Base-by-base conservation (phyloP, 2,113 vertebrate species). In the Chaenogobius annularis region DNA sequence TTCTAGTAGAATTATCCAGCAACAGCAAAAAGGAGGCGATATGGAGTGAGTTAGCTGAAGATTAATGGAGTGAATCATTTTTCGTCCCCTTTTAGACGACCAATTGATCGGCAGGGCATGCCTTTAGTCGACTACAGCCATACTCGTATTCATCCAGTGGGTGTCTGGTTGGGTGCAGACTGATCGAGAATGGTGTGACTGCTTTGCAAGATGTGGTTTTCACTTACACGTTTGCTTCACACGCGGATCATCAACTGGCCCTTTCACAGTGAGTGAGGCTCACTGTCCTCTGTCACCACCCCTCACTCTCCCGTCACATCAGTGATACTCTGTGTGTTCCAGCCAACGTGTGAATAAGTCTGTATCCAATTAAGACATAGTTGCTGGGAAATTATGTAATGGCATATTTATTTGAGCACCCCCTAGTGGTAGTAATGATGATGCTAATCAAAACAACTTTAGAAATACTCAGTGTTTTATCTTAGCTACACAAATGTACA, bases 151-250 rank as follows among this genome's bases (percentile, higher is more conserved):
- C 17, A 20, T 56, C 54, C 8, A 77, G 70, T 40, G 56, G 26
- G 26, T 47, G 59, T 62, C 50, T 46, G 66, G 71, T 75, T 26
- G 62, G 66, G 44, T 71, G 35, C 9, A 40, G 81, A 83, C 20
- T 12, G 35, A 81, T 89, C 82, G 85, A 74, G 80, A 90, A 80
- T n/a, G 82, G 75, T 59, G 35, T 15, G 35, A 70, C 54, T 55
- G 20, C 64, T 59, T 77, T 50, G 63, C 54, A 78, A 73, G 68
- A 63, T 63, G 70, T 13, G 47, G 81, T 68, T 77, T 85, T 87
- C 44, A 74, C 71, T 91, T 89, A 83, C 80, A 74, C 54, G 71
- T 62, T 59, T 50, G 70, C 73, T 87, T 86, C 85, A 80, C 80
- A 83, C 13, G 12, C 63, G 48, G 80, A 90, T 88, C 83, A 73